Evolutionary conservation across 1,140 invertebrate genomes (phyloP).

Genomic region (Bombus fervidus): DNA sequence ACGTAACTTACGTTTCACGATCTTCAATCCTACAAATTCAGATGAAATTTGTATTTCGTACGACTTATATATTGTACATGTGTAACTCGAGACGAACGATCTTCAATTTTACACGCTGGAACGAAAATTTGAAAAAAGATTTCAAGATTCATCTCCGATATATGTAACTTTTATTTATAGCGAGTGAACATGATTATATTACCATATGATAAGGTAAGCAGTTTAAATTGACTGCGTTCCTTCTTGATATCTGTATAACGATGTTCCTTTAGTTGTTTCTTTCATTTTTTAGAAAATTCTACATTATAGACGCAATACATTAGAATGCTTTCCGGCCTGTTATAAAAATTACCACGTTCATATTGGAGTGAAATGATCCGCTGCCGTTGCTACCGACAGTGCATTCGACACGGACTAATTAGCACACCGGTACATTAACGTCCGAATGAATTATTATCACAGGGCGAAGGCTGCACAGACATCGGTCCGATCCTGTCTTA

Average conservation of each 20-base stretch:
- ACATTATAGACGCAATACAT: neutral
- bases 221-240: no score
- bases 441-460: slow-evolving; percentile 72
- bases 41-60: neutral
- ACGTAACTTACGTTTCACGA: neutral
- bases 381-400: slow-evolving; percentile 61
- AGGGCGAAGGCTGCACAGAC: slow-evolving; percentile 52
- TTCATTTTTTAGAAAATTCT: neutral
- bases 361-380: slow-evolving; percentile 10
- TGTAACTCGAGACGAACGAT: no score
- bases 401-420: slow-evolving; percentile 67
- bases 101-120: no score
- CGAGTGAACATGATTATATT: no score
- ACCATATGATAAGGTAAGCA: no score
- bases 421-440: slow-evolving; percentile 73
- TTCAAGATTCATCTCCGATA: no score
- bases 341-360: neutral
- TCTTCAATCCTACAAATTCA: neutral
- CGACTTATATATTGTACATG: neutral
- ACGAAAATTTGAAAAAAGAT: no score
- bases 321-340: no score
- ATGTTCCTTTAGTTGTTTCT: neutral
- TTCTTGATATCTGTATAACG: no score
- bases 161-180: no score
- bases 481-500: slow-evolving; percentile 69